phyloP scores from a whole-genome alignment of 2,113 vertebrate genomes.

The Syrmaticus mikado region DNA sequence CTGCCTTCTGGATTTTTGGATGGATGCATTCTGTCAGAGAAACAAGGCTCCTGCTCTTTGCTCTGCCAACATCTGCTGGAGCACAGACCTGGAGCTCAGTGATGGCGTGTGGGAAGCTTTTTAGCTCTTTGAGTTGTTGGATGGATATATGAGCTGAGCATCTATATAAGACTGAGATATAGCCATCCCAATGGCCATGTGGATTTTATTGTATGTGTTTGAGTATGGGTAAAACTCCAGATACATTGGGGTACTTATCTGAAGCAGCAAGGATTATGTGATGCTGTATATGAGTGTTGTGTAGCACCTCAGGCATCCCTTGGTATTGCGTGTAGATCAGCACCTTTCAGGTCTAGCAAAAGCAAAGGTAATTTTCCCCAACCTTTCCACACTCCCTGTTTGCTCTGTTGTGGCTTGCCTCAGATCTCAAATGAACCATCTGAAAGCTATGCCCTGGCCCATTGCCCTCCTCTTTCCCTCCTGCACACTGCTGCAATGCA shows the following conservation, averaged over 20 bases:
- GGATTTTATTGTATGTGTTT: neutral
- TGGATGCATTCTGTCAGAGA: neutral
- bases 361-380: neutral
- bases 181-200: neutral
- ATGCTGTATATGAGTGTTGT: neutral
- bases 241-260: neutral
- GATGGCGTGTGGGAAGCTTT: neutral
- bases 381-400: neutral
- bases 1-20: neutral
- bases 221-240: neutral
- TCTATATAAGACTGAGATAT: neutral
- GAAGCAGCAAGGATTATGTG: neutral
- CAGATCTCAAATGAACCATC: neutral
- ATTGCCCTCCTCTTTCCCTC: neutral
- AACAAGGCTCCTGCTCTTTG: neutral
- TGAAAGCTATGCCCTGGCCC: neutral
- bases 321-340: neutral
- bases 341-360: no score
- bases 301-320: neutral
- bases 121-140: neutral
- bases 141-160: neutral
- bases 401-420: neutral
- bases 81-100: neutral
- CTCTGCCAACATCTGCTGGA: neutral
- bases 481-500: neutral